Percentiles rank a stretch among this genome's conserved stretches.
Evolutionary conservation across 2,797 vertebrate species (phyloP).

Genomic region (Aphelocoma californica): DNA sequence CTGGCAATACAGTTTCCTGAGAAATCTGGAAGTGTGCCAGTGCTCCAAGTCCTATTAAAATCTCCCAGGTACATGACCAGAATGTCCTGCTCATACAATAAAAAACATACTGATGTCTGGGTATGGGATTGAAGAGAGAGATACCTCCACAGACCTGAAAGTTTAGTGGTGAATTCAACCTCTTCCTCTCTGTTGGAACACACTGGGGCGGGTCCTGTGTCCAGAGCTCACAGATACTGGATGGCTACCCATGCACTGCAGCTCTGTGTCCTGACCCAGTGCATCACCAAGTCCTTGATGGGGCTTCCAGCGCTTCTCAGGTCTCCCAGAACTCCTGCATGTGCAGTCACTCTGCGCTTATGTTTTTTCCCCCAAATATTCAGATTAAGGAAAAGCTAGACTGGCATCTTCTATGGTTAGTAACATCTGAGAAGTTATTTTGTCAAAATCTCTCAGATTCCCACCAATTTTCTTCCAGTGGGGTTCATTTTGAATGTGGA

Average conservation of each 20-base stretch:
- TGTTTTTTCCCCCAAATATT: neutral
- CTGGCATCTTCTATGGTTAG: fast-evolving
- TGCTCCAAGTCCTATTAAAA: neutral
- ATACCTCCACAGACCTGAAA: neutral
- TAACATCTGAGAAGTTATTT: neutral
- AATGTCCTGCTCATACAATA: neutral
- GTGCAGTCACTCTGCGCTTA: neutral
- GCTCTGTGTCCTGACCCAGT: neutral
- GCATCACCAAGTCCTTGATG: neutral
- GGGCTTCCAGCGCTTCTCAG: neutral
- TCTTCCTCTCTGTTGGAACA: neutral
- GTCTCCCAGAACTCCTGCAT: neutral
- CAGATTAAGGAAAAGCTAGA: neutral
- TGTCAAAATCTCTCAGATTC: neutral
- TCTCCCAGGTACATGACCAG: neutral
- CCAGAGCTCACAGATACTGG: neutral
- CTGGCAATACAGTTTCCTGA: neutral
- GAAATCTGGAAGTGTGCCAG: neutral
- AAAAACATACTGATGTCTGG: neutral
- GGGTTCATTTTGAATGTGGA: neutral
- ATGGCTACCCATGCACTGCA: neutral
- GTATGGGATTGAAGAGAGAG: neutral
- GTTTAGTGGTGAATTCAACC: neutral
- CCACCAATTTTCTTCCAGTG: neutral
- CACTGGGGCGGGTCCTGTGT: neutral